phyloP scores from a whole-genome alignment of 2,797 vertebrate genomes.

The Somateria mollissima region DNA sequence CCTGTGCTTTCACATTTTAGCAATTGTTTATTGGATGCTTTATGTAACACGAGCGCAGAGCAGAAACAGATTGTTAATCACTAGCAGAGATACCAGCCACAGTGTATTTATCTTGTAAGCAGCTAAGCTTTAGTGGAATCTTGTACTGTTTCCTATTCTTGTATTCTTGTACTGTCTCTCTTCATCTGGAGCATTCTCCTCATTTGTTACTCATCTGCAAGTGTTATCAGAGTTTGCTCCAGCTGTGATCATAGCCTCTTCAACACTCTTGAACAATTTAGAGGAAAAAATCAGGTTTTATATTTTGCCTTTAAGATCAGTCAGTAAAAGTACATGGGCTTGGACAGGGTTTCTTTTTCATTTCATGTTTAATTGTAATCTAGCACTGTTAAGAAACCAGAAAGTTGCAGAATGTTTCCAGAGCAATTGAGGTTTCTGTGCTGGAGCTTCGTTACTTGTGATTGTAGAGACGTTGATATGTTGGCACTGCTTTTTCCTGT shows the following conservation, averaged over 20 bases:
- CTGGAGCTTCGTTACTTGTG: constrained; percentile 25
- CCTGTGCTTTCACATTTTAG: not conserved
- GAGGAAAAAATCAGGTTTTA: not conserved
- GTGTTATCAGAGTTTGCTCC: constrained; percentile 52
- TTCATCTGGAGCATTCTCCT: constrained; percentile 60
- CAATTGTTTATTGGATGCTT: not conserved
- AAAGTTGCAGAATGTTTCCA: constrained; percentile 34
- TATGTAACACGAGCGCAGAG: not conserved
- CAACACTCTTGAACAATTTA: constrained; percentile 20
- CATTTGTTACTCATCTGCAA: constrained; percentile 76
- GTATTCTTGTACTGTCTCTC: too few species aligned
- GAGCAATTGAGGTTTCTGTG: constrained; percentile 4
- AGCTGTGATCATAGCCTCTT: constrained; percentile 30
- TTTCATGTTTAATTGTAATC: constrained; percentile 5
- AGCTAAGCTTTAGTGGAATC: constrained; percentile 72
- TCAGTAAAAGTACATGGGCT: not conserved
- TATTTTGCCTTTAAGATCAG: not conserved
- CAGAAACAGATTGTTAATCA: constrained; percentile 73
- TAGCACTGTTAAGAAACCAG: not conserved
- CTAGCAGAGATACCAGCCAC: constrained; percentile 59
- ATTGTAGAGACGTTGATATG: constrained; percentile 9
- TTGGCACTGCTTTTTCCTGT: constrained; percentile 63
- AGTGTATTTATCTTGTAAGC: constrained; percentile 77
- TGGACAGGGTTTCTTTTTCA: not conserved
- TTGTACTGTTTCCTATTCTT: constrained; percentile 76